phyloP scores from a whole-genome alignment of 2,113 vertebrate species.

The Nothocercus julius region DNA sequence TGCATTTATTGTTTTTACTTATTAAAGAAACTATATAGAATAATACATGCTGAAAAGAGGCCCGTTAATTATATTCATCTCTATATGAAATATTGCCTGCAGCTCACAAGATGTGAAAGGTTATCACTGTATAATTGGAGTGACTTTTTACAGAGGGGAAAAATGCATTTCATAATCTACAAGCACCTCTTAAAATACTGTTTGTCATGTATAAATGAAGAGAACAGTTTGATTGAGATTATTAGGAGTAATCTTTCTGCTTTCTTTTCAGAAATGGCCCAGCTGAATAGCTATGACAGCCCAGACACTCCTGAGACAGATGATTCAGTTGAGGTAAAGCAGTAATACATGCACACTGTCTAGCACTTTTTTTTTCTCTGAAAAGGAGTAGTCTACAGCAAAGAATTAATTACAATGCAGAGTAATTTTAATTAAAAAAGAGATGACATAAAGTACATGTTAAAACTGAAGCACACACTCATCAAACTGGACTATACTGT shows the following conservation, averaged over 20 bases:
- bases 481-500: not conserved
- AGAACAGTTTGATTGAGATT: conserved; percentile 62
- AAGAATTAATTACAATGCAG: conserved; percentile 53
- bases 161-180: not conserved
- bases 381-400: conserved; percentile 39
- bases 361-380: conserved; percentile 5
- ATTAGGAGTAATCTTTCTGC: conserved; percentile 60
- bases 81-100: conserved; percentile 5
- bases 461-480: not conserved
- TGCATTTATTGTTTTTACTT: conserved; percentile 19
- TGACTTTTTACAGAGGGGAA: conserved; percentile 8
- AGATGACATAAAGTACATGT: conserved; percentile 7
- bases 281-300: conserved; percentile 95
- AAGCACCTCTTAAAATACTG: conserved; percentile 25
- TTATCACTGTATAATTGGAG: conserved; percentile 31
- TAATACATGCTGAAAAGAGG: conserved; percentile 25
- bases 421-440: conserved; percentile 41
- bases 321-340: conserved; percentile 88
- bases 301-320: conserved; percentile 95
- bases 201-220: conserved; percentile 56
- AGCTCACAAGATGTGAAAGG: conserved; percentile 6
- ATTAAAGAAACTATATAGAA: not conserved
- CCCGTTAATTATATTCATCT: conserved; percentile 13
- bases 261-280: conserved; percentile 91
- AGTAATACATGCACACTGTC: conserved; percentile 48